A percentile compares a stretch with the other conserved stretches of the same genome.
These are phyloP conservation scores for Thalassophryne amazonica DNA, from an alignment of 2,797 vertebrate genomes.

Conservation along the genomic window DNA sequence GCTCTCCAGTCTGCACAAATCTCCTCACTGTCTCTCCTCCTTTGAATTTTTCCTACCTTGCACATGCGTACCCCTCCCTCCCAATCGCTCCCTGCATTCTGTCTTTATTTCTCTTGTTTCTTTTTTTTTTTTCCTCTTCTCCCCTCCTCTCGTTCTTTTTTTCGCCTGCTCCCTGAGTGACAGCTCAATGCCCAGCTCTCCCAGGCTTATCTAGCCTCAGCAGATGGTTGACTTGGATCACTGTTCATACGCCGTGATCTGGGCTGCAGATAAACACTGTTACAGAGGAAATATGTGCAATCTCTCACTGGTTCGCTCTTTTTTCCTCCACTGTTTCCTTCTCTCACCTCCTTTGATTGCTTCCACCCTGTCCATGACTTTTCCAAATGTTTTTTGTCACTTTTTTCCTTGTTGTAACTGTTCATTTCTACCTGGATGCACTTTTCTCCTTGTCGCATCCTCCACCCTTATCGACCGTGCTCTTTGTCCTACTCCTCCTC, in stretches of 20 bases:
- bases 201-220: slow-evolving; percentile 98
- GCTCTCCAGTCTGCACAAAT: slow-evolving; percentile 86
- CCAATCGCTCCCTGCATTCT: slow-evolving; percentile 24
- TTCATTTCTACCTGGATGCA: slow-evolving; percentile 24
- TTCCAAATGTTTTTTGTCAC: slow-evolving; percentile 6
- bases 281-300: slow-evolving; percentile 87
- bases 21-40: slow-evolving; percentile 61
- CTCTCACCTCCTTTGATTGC: slow-evolving; percentile 37
- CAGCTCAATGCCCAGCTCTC: slow-evolving; percentile 96
- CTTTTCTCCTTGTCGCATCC: slow-evolving; percentile 42
- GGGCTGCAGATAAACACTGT: slow-evolving; percentile 94
- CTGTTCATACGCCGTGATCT: slow-evolving; percentile 97
- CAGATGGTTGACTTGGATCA: slow-evolving; percentile 99
- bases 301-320: slow-evolving; percentile 68
- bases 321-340: slow-evolving; percentile 36
- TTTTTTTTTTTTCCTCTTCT: slow-evolving; percentile 53
- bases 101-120: slow-evolving; percentile 70
- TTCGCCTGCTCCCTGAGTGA: slow-evolving; percentile 85
- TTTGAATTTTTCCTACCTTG: slow-evolving; percentile 57
- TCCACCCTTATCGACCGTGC: slow-evolving; percentile 42
- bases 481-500: slow-evolving; percentile 35
- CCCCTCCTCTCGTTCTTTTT: slow-evolving; percentile 49
- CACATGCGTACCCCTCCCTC: slow-evolving; percentile 8
- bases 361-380: slow-evolving; percentile 12
- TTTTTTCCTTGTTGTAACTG: slow-evolving; percentile 18